phyloP scores from a whole-genome alignment of 2,888 invertebrate species.

The Megalurothrips usitatus region DNA sequence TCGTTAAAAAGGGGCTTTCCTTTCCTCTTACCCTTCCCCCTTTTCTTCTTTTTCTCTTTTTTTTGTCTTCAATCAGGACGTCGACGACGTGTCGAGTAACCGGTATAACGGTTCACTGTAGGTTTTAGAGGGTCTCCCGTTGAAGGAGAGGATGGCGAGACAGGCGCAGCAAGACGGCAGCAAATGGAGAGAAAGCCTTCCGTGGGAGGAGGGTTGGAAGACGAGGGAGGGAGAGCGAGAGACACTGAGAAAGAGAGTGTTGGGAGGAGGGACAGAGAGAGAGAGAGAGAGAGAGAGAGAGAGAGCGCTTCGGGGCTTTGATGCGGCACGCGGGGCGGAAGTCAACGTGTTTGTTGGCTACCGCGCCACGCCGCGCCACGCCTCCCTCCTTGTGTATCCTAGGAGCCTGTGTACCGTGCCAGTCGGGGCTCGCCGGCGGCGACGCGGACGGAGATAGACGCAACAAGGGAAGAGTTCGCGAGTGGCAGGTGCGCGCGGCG shows the following conservation, averaged over 20 bases:
- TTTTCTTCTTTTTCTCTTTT: too few relatives aligned
- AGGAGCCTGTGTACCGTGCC: background rate
- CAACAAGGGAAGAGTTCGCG: constrained; percentile 24
- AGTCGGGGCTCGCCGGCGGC: constrained; percentile 2
- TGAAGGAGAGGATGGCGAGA: too few relatives aligned
- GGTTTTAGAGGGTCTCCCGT: too few relatives aligned
- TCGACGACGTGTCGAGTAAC: too few relatives aligned
- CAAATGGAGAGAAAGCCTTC: too few relatives aligned
- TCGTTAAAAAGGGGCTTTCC: too few relatives aligned
- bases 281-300: background rate
- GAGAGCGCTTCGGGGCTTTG: background rate
- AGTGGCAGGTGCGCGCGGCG: constrained; percentile 14
- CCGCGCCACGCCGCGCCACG: background rate
- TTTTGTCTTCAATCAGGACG: too few relatives aligned
- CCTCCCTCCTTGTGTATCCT: background rate
- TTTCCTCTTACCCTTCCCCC: too few relatives aligned
- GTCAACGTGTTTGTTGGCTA: background rate
- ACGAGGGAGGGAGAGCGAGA: background rate
- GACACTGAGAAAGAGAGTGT: background rate
- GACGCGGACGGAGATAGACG: constrained; percentile 19
- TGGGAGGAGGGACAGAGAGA: background rate
- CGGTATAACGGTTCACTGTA: too few relatives aligned
- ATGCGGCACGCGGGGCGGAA: background rate
- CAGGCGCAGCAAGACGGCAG: too few relatives aligned
- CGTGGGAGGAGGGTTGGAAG: too few relatives aligned